A percentile compares a stretch with the other conserved stretches of the same genome.
phyloP scores from a whole-genome alignment of 2,113 vertebrate species.

The Petroica traversi region DNA sequence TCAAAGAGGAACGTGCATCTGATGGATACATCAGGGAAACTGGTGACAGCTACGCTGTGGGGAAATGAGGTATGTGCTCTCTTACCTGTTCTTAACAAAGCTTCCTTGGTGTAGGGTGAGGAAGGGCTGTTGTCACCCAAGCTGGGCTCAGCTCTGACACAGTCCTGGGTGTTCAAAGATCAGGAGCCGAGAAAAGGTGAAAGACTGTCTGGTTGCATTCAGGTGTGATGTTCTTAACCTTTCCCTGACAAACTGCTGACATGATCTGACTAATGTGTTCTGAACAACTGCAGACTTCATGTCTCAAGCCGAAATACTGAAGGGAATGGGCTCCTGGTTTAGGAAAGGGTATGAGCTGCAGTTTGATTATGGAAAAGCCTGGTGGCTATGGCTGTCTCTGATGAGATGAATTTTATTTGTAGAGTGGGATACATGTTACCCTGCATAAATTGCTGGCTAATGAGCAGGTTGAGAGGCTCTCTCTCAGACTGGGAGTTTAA shows the following conservation, averaged over 20 bases:
- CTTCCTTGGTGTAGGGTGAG: background rate
- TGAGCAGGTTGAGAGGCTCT: background rate
- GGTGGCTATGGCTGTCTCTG: background rate
- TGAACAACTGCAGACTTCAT: conserved; percentile 36
- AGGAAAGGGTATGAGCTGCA: background rate
- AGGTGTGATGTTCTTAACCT: conserved; percentile 57
- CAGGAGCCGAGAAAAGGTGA: conserved; percentile 7
- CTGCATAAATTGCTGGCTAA: background rate
- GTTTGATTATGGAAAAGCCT: background rate
- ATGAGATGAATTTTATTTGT: background rate
- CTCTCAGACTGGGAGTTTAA: background rate
- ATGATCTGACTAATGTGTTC: conserved; percentile 55
- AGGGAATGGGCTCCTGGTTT: background rate
- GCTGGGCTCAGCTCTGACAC: background rate
- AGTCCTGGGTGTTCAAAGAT: background rate
- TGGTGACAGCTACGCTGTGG: conserved; percentile 91
- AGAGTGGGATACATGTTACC: background rate
- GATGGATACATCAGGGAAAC: conserved; percentile 90
- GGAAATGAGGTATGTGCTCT: conserved; percentile 85
- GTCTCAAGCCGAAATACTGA: background rate
- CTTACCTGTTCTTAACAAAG: background rate
- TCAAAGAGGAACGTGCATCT: conserved; percentile 88
- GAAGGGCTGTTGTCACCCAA: background rate
- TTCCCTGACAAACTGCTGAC: conserved; percentile 58
- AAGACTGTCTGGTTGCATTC: conserved; percentile 51